Percentiles rank a stretch among this genome's conserved stretches.
Conservation (phyloP, 2,888 invertebrate species). For the Ophioninae sp. region DNA sequence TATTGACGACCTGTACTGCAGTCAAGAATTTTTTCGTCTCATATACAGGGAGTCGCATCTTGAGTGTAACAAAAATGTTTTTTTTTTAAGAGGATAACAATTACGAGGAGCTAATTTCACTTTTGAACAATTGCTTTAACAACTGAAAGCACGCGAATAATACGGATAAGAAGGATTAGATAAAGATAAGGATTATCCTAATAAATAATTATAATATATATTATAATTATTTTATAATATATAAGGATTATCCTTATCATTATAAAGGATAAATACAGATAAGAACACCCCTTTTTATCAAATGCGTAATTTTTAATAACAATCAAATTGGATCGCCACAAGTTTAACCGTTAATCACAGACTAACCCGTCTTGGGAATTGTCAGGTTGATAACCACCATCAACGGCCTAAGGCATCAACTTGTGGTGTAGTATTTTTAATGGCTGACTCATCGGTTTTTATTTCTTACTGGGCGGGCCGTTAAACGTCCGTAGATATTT, state of each 20-base stretch:
- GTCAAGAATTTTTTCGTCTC: conserved; percentile 5
- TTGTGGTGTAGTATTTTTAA: not conserved
- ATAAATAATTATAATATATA: no score
- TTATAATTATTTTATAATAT: no score
- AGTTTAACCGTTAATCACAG: not conserved
- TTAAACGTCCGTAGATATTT: not conserved
- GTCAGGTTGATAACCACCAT: not conserved
- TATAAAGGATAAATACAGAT: no score
- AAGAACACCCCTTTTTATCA: not conserved
- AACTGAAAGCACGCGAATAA: not conserved
- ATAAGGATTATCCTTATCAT: no score
- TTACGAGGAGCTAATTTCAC: not conserved
- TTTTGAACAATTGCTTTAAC: not conserved
- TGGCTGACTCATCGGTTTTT: not conserved
- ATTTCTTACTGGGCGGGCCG: not conserved
- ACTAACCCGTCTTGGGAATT: not conserved
- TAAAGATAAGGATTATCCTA: no score
- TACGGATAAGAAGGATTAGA: no score
- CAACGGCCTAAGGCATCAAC: not conserved
- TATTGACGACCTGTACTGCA: conserved; percentile 57
- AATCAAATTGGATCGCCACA: not conserved
- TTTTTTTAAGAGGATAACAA: not conserved
- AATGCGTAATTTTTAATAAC: not conserved
- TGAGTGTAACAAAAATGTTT: not conserved
- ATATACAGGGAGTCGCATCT: not conserved